Evolutionary conservation across 2,888 invertebrate species (phyloP).

Genomic region (Plemyria rubiginata): DNA sequence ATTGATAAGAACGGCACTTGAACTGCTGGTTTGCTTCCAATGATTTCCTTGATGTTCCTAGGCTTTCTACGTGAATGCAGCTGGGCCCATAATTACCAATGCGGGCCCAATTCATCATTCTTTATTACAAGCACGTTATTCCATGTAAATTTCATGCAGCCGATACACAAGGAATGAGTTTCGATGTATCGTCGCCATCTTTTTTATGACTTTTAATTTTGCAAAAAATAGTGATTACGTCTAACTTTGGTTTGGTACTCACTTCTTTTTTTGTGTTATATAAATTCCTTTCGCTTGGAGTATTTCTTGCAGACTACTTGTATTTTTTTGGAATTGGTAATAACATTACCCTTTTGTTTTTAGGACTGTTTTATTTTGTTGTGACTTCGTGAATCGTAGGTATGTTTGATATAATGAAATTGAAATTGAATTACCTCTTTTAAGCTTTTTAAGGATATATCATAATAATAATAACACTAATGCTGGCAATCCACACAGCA

Average conservation of each 20-base stretch:
- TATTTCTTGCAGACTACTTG: conserved; percentile 5
- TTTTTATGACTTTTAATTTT: conserved; percentile 50
- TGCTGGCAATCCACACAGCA: no score
- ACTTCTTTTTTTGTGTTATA: conserved; percentile 17
- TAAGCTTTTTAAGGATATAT: no score
- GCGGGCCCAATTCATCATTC: conserved; percentile 83
- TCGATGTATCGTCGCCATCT: conserved; percentile 73
- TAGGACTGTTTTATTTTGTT: not conserved
- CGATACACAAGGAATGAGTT: conserved; percentile 70
- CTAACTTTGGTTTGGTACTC: conserved; percentile 29
- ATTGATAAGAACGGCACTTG: no score
- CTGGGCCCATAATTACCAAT: conserved; percentile 76
- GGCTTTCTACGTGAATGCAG: conserved; percentile 8
- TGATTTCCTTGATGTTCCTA: no score
- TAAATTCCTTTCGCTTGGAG: conserved; percentile 4
- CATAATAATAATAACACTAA: no score
- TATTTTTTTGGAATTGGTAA: not conserved
- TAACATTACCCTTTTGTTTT: not conserved
- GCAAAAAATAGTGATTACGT: conserved; percentile 42
- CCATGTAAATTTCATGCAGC: conserved; percentile 81
- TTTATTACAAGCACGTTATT: conserved; percentile 83
- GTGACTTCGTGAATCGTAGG: no score
- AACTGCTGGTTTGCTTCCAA: no score
- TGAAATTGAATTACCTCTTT: no score
- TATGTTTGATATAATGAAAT: no score